phyloP scores from a whole-genome alignment of 2,797 vertebrate species.

The Siniperca scherzeri region DNA sequence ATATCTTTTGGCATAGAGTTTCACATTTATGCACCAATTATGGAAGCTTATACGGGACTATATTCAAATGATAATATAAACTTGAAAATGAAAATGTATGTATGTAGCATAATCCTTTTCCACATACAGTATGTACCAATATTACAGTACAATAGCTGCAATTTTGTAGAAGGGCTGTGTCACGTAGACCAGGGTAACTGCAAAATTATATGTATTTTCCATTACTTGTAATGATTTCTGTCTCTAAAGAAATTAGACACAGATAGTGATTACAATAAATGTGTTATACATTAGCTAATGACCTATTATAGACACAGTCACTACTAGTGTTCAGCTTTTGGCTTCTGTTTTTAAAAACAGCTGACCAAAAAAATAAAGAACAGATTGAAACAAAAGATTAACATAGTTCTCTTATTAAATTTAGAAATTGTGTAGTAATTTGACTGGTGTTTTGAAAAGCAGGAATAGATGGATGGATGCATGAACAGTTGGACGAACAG shows the following conservation, averaged over 20 bases:
- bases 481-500: background rate
- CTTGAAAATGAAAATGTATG: no score
- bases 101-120: no score
- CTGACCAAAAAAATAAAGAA: no score
- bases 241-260: background rate
- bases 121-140: background rate
- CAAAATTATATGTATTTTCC: background rate
- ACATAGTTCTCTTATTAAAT: background rate
- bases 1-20: conserved; percentile 4
- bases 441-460: background rate
- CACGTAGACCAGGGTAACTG: background rate
- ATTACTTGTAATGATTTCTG: background rate
- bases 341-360: background rate
- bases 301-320: background rate
- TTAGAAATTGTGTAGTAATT: background rate
- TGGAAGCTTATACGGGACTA: no score
- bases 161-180: background rate
- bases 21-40: background rate
- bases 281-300: background rate
- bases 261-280: background rate
- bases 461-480: background rate
- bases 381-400: background rate
- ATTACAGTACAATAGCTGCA: background rate
- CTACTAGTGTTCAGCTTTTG: background rate
- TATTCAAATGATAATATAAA: no score